Conservation (phyloP, 2,797 vertebrate species). For the Uromys caudimaculatus region DNA sequence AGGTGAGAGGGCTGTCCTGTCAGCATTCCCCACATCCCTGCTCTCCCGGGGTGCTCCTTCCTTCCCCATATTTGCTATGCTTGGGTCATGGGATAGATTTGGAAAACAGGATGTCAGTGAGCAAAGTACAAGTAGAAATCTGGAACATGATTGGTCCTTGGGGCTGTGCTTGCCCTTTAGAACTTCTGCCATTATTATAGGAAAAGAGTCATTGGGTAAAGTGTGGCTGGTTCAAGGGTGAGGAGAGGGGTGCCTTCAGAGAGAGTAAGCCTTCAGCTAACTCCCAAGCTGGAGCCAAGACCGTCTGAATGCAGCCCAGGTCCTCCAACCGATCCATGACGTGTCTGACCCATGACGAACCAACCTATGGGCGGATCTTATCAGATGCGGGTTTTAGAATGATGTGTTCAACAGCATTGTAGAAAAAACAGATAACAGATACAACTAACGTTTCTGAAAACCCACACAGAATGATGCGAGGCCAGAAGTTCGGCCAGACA, state of each 20-base stretch:
- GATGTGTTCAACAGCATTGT: not conserved
- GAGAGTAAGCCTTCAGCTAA: not conserved
- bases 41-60: not conserved
- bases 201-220: not conserved
- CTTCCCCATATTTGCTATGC: not conserved
- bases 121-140: not conserved
- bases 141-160: not conserved
- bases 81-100: not conserved
- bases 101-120: not conserved
- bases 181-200: not conserved
- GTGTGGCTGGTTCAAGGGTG: not conserved
- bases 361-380: not conserved
- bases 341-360: not conserved
- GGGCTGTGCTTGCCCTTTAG: not conserved
- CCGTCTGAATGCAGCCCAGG: not conserved
- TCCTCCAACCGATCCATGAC: not conserved
- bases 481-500: not conserved
- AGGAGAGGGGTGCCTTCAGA: not conserved
- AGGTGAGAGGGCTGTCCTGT: not conserved
- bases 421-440: not conserved
- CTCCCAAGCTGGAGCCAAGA: not conserved
- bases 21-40: not conserved
- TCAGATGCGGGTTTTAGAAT: not conserved
- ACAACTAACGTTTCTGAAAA: not conserved
- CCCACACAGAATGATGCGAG: not conserved